Base-by-base conservation (phyloP, 2,888 invertebrate species). In the Bellardia pandia region DNA sequence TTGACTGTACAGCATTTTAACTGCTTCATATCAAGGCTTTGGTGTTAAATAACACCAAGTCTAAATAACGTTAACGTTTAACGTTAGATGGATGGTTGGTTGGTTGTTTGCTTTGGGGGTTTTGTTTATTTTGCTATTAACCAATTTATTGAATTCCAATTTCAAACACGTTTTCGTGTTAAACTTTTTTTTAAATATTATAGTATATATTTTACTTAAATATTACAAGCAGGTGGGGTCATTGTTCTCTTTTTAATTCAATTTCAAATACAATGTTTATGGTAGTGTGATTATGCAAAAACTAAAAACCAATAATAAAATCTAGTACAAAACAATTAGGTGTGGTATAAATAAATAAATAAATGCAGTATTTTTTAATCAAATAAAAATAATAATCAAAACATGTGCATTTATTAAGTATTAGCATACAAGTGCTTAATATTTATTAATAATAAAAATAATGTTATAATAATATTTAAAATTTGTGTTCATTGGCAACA, bases 181-280 rank as follows among this genome's bases (percentile, higher is more conserved):
- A 56, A 69, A 62, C 64, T 76, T 64, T 85, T 84, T 80, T 53
- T 56, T 45, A 37, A 33, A 64, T 69, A 45, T 72, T 51, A 60
- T 33, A 37, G 13, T 14, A 23, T 56, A 23, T 16, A 16, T 48
- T 74, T 75, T 68, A 76, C 2, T 66, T 53, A 71, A 62, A 66
- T 72, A 81, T 68, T 77, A 68, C 76, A 77, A 74, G 72, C 86
- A 86, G 84, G 86, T 84, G 86, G 80, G 86, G 76, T 86, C 86
- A 84, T 86, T 86, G 86, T 86, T 86, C 86, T 72, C 75, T 33
- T 85, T 85, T 66, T 45, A 11, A 45, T 48, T 14, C n/a, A 53
- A 68, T 16, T 45, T 33, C 60, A 68, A 77, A 62, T 53, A 86
- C 64, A 75, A 64, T 77, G 40, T 69, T 48, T 83, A 79, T 62